phyloP scores from a whole-genome alignment of 2,113 vertebrate genomes.

The Coracopsis vasa region DNA sequence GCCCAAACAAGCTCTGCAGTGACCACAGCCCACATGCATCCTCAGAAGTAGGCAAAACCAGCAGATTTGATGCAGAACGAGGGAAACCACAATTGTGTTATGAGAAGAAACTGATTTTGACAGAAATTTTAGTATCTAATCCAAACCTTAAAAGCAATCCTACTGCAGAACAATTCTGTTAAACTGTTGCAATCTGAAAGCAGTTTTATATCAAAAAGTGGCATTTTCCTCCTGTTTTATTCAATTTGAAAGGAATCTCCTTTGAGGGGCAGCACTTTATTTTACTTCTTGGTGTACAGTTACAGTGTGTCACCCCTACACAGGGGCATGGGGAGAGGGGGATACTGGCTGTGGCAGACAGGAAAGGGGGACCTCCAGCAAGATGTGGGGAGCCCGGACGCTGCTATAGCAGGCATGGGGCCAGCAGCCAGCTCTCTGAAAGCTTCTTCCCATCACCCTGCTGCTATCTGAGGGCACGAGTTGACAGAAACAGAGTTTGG shows the following conservation, averaged over 20 bases:
- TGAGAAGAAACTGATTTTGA: neutral
- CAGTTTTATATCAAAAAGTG: neutral
- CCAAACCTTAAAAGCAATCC: neutral
- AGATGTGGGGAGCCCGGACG: neutral
- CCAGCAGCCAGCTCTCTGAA: rapidly evolving
- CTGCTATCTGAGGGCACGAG: neutral
- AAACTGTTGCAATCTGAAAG: neutral
- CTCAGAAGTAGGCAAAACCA: neutral
- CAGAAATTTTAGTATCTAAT: neutral
- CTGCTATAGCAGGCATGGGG: neutral
- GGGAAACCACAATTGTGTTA: neutral
- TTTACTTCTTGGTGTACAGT: neutral
- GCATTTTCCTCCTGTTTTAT: neutral
- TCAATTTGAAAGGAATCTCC: neutral
- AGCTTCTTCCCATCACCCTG: neutral
- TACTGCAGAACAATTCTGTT: neutral
- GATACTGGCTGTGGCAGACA: neutral
- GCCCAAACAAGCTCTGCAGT: neutral
- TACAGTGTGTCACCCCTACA: rapidly evolving
- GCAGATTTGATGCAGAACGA: neutral
- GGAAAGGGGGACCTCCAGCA: neutral
- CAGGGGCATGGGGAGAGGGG: neutral
- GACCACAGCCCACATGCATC: neutral
- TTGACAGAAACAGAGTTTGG: neutral
- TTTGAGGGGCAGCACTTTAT: neutral